Evolutionary conservation across 64 coral and sea anemone genomes (phyloP).

Genomic region (Actinia equina): DNA sequence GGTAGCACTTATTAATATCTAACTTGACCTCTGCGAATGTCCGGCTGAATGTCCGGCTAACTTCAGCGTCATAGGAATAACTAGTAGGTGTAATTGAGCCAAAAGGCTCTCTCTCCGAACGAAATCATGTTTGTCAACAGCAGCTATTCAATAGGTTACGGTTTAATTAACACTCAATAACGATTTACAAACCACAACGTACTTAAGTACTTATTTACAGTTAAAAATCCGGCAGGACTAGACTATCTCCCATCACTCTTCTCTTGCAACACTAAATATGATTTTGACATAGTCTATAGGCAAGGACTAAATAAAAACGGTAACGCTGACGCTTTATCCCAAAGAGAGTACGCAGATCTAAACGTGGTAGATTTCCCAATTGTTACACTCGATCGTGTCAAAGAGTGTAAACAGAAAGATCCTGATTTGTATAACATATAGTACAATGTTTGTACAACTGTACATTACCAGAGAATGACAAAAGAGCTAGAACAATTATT

Average conservation of each 20-base stretch:
- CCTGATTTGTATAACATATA: conserved; percentile 3
- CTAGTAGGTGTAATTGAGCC: not conserved
- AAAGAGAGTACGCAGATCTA: not conserved
- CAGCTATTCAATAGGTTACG: not conserved
- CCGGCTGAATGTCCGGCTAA: too few relatives aligned
- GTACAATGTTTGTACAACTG: too few relatives aligned
- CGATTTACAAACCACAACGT: conserved; percentile 15
- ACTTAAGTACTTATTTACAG: conserved; percentile 29
- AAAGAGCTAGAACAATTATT: too few relatives aligned
- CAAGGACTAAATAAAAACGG: not conserved
- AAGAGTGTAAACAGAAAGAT: not conserved
- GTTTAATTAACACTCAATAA: not conserved
- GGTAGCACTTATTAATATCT: too few relatives aligned
- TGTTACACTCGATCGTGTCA: not conserved
- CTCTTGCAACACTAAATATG: conserved; percentile 1
- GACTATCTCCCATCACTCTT: conserved; percentile 18
- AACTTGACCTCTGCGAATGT: too few relatives aligned
- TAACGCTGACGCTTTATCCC: conserved; percentile 15
- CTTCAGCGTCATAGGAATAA: too few relatives aligned
- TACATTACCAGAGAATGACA: too few relatives aligned
- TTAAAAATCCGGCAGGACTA: not conserved
- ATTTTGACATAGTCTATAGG: conserved; percentile 31
- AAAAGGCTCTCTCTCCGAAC: not conserved
- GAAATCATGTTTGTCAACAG: conserved; percentile 3
- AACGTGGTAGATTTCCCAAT: not conserved